Conservation (phyloP, 2,888 invertebrate genomes). For the Drosophila sordidula region DNA sequence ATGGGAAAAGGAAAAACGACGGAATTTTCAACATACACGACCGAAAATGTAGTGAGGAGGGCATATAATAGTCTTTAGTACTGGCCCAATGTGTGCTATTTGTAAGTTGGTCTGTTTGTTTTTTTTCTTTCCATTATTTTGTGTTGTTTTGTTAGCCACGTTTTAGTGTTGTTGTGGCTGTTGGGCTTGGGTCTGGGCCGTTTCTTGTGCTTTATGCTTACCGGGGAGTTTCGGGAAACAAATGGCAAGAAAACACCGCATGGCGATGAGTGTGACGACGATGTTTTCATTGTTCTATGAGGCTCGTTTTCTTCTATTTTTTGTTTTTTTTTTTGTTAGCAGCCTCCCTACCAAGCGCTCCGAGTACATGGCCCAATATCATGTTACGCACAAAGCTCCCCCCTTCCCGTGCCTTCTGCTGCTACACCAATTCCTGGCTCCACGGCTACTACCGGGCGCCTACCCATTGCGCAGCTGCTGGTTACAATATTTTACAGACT, state of each 20-base stretch:
- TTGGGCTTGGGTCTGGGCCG: constrained; percentile 11
- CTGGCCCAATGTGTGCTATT: constrained; percentile 44
- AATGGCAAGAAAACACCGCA: constrained; percentile 78
- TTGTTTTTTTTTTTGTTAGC: constrained; percentile 4
- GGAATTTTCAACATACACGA: constrained; percentile 20
- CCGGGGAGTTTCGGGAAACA: constrained; percentile 61
- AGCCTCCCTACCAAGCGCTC: constrained; percentile 3
- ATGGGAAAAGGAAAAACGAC: neutral
- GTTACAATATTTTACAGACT: constrained; percentile 76
- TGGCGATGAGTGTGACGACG: constrained; percentile 80
- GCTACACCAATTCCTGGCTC: neutral
- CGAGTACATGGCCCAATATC: constrained; percentile 46
- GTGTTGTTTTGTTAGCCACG: constrained; percentile 60
- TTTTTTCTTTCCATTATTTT: constrained; percentile 27
- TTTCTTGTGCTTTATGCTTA: constrained; percentile 50
- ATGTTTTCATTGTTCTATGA: constrained; percentile 79
- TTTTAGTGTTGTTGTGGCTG: constrained; percentile 36
- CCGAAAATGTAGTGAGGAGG: constrained; percentile 26
- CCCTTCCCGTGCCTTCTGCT: neutral
- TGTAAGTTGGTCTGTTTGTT: constrained; percentile 26
- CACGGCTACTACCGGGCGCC: neutral
- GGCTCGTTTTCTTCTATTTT: constrained; percentile 33
- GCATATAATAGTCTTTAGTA: constrained; percentile 49
- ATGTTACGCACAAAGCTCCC: constrained; percentile 46
- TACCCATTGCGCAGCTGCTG: constrained; percentile 68